Percentiles rank a stretch among this genome's conserved stretches.
Conservation (phyloP, 2,888 invertebrate species). For the Thereva unica region DNA sequence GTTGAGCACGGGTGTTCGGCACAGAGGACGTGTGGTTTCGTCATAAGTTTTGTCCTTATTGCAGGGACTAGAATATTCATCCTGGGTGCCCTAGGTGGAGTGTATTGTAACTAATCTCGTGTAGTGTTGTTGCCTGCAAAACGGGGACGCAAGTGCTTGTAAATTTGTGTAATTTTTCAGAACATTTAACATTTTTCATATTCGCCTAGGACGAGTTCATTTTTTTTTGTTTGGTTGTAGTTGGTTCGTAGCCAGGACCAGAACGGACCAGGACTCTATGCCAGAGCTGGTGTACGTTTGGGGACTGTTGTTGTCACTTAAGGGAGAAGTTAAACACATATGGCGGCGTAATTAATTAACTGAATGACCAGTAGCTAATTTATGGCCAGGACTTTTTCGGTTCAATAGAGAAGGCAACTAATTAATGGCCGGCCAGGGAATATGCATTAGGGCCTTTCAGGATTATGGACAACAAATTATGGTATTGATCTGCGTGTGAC, state of each 20-base stretch:
- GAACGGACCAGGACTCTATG: not conserved
- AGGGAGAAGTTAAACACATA: slow-evolving; percentile 29
- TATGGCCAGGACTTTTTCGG: slow-evolving; percentile 29
- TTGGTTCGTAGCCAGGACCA: not conserved
- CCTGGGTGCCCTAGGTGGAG: slow-evolving; percentile 3
- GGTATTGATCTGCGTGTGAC: not conserved
- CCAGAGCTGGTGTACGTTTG: slow-evolving; percentile 5
- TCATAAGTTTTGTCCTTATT: not conserved
- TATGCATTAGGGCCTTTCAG: slow-evolving; percentile 18
- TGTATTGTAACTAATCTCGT: slow-evolving; percentile 29
- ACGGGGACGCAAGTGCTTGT: slow-evolving; percentile 35
- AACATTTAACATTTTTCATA: slow-evolving; percentile 41
- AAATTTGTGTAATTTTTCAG: slow-evolving; percentile 41
- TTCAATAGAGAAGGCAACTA: slow-evolving; percentile 27
- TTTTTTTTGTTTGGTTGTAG: not conserved
- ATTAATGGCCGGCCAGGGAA: slow-evolving; percentile 20
- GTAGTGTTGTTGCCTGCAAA: slow-evolving; percentile 27
- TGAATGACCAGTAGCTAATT: slow-evolving; percentile 31
- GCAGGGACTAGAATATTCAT: not conserved
- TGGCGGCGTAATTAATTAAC: slow-evolving; percentile 32
- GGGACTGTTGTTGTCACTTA: slow-evolving; percentile 7
- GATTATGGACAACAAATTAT: not conserved
- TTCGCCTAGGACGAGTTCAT: slow-evolving; percentile 5
- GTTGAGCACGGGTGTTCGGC: not conserved
- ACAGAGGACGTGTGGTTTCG: slow-evolving; percentile 2